Evolutionary conservation across 2,797 vertebrate species (phyloP).

Genomic region (Ceyx erithaca): DNA sequence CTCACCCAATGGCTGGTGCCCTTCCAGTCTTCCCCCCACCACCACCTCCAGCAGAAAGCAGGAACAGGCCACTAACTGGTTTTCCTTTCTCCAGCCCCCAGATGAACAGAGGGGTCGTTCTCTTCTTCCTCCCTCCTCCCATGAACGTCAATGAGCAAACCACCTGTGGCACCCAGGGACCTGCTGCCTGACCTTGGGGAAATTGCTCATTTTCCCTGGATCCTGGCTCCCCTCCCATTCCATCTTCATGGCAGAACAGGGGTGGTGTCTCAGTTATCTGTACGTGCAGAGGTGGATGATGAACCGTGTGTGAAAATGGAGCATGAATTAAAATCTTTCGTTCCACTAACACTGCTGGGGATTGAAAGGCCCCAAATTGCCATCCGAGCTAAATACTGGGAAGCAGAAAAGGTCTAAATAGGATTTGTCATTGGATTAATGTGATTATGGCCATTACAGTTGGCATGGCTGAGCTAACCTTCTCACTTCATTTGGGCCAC

Average conservation of each 20-base stretch:
- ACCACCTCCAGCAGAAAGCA: background rate
- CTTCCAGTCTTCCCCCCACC: background rate
- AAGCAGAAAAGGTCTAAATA: background rate
- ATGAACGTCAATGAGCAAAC: rapidly evolving
- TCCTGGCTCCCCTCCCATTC: background rate
- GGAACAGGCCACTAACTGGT: background rate
- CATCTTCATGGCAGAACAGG: background rate
- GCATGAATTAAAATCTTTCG: background rate
- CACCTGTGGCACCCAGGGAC: background rate
- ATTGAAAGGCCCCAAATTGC: background rate
- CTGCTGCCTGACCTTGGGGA: background rate
- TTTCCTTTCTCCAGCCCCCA: background rate
- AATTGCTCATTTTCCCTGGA: background rate
- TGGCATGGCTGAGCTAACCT: background rate
- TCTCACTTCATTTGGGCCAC: background rate
- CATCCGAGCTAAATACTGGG: background rate
- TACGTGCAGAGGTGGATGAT: background rate
- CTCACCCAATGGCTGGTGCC: conserved; percentile 41
- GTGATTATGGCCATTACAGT: background rate
- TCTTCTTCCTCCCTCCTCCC: background rate
- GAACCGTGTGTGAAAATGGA: background rate
- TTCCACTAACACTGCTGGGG: background rate
- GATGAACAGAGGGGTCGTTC: background rate
- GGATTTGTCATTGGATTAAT: too few species aligned
- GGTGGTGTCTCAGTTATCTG: rapidly evolving